These are phyloP conservation scores for Cistogaster globosa DNA, from an alignment of 2,888 invertebrate genomes.

Conservation along the genomic window DNA sequence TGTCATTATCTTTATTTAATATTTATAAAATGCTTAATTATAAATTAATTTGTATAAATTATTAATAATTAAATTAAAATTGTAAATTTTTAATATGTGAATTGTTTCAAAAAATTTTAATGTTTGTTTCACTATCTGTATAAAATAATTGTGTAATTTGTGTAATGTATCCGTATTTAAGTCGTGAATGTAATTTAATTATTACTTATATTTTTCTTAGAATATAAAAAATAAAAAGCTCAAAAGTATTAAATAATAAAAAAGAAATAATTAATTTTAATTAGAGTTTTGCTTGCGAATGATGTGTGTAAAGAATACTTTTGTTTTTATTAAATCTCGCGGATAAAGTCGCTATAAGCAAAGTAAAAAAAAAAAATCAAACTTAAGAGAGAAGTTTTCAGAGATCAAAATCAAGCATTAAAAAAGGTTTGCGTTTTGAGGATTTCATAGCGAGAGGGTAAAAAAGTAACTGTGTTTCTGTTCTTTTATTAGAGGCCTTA, in stretches of 20 bases:
- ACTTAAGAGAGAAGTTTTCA: too few species aligned
- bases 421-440: too few species aligned
- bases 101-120: slow-evolving; percentile 35
- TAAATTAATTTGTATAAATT: slow-evolving; percentile 33
- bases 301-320: too few species aligned
- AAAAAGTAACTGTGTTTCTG: too few species aligned
- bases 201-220: slow-evolving; percentile 38
- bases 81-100: slow-evolving; percentile 62
- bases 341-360: too few species aligned
- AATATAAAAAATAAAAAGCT: slow-evolving; percentile 52
- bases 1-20: slow-evolving; percentile 12
- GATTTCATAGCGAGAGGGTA: too few species aligned
- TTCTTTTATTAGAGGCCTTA: too few species aligned
- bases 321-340: too few species aligned
- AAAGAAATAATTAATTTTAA: neutral
- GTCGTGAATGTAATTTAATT: slow-evolving; percentile 54
- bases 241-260: slow-evolving; percentile 60
- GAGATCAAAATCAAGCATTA: too few species aligned
- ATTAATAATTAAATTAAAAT: slow-evolving; percentile 27
- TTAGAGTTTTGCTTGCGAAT: too few species aligned
- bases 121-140: slow-evolving; percentile 52
- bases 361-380: too few species aligned
- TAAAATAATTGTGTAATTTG: slow-evolving; percentile 61
- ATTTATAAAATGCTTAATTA: slow-evolving; percentile 18
- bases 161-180: slow-evolving; percentile 52